Percentiles rank a stretch among this genome's conserved stretches.
Conservation (phyloP, 2,797 vertebrate genomes). For the Pseudopleuronectes americanus region DNA sequence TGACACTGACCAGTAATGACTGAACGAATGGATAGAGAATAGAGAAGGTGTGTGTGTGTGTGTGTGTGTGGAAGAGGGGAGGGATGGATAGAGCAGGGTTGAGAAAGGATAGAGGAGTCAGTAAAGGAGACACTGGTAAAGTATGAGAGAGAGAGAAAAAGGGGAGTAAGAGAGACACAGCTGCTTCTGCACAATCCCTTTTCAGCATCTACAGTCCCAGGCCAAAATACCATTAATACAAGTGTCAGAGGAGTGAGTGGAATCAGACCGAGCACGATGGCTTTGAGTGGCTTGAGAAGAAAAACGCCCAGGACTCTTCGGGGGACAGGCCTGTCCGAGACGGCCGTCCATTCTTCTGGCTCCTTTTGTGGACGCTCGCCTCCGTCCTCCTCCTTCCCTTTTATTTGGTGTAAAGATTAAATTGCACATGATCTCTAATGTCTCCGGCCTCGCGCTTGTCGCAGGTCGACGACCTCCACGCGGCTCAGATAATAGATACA, state of each 20-base stretch:
- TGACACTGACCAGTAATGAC: constrained; percentile 92
- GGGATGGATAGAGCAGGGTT: constrained; percentile 47
- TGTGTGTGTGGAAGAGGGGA: constrained; percentile 24
- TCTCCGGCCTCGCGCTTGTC: constrained; percentile 89
- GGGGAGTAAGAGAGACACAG: constrained; percentile 81
- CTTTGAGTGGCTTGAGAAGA: constrained; percentile 87
- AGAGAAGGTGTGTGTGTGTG: constrained; percentile 66
- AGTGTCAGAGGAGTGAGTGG: constrained; percentile 93
- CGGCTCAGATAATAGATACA: constrained; percentile 97
- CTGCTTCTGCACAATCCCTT: constrained; percentile 90
- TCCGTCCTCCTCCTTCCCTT: constrained; percentile 62
- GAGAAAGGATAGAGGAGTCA: constrained; percentile 70
- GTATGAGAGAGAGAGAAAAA: constrained; percentile 67
- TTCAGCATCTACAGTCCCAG: constrained; percentile 89
- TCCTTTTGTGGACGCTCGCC: constrained; percentile 89
- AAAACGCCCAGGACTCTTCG: constrained; percentile 88
- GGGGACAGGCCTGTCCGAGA: constrained; percentile 81
- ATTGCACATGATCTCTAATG: constrained; percentile 98
- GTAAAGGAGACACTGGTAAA: constrained; percentile 76
- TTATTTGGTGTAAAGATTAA: constrained; percentile 99
- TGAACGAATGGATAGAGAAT: constrained; percentile 88
- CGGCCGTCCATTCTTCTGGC: constrained; percentile 88
- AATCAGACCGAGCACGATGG: constrained; percentile 81
- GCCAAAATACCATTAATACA: constrained; percentile 95
- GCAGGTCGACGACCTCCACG: constrained; percentile 92